phyloP scores from a whole-genome alignment of 2,888 invertebrate genomes.

The Caradrina clavipalpis region DNA sequence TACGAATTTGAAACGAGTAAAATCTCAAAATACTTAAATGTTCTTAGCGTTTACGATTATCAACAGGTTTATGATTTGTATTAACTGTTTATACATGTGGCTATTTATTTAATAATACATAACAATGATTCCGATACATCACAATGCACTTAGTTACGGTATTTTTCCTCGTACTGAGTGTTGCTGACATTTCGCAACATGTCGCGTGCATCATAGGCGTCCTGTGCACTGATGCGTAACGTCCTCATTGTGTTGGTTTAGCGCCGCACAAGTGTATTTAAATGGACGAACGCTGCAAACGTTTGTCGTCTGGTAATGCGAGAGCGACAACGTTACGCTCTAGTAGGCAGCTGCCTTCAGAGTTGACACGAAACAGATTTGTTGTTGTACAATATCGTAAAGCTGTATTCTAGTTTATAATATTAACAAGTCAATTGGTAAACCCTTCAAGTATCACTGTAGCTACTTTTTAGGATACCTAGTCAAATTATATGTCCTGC shows the following conservation, averaged over 20 bases:
- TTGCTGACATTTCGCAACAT: neutral
- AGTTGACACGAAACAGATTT: conserved; percentile 23
- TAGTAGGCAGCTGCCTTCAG: conserved; percentile 30
- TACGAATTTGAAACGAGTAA: neutral
- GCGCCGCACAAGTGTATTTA: neutral
- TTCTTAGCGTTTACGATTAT: neutral
- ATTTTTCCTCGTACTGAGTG: conserved; percentile 14
- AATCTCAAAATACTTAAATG: neutral
- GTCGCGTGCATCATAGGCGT: conserved; percentile 9
- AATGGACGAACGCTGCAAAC: conserved; percentile 13
- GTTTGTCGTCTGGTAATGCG: neutral
- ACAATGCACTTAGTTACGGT: conserved; percentile 6
- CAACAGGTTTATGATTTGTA: neutral
- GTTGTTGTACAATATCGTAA: conserved; percentile 14
- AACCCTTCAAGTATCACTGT: too few species aligned
- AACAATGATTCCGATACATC: neutral
- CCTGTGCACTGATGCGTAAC: conserved; percentile 21
- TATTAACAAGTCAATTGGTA: neutral
- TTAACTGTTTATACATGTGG: neutral
- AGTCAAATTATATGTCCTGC: too few species aligned
- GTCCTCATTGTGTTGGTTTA: conserved; percentile 17
- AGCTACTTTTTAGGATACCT: too few species aligned
- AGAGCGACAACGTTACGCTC: conserved; percentile 39
- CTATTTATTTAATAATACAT: neutral
- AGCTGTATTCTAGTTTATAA: neutral